Evolutionary conservation across 1,140 invertebrate genomes (phyloP).

Genomic region (Aphelinus atriplicis): DNA sequence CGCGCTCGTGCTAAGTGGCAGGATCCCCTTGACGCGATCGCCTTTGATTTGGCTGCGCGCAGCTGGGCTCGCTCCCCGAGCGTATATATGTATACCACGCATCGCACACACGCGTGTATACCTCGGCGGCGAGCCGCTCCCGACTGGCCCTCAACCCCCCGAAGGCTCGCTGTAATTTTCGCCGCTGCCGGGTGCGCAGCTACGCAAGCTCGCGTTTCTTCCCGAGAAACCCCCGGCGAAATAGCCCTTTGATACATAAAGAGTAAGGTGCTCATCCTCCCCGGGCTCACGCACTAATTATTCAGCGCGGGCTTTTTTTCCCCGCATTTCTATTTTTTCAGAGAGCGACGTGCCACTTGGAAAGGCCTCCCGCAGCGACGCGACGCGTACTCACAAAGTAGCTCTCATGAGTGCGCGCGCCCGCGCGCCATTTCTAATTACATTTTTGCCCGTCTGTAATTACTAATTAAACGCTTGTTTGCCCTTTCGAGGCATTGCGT

Average conservation of each 20-base stretch:
- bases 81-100: too few relatives aligned
- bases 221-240: too few relatives aligned
- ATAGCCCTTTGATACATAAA: too few relatives aligned
- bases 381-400: too few relatives aligned
- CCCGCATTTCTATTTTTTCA: not conserved
- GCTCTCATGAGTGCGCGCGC: too few relatives aligned
- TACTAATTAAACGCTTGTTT: constrained; percentile 37
- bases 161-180: too few relatives aligned
- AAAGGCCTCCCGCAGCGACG: not conserved
- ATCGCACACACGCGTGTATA: too few relatives aligned
- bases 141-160: too few relatives aligned
- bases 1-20: not conserved
- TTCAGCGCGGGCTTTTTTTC: constrained; percentile 13
- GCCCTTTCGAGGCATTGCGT: constrained; percentile 11
- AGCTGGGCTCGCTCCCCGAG: not conserved
- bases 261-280: not conserved
- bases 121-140: too few relatives aligned
- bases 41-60: constrained; percentile 14
- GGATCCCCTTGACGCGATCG: constrained; percentile 19
- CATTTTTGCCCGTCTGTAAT: constrained; percentile 33
- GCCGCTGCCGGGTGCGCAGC: too few relatives aligned
- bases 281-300: constrained; percentile 10
- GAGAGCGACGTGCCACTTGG: not conserved
- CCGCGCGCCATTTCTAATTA: constrained; percentile 23
- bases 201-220: too few relatives aligned